phyloP scores from a whole-genome alignment of 2,888 invertebrate genomes.

The Temnothorax rugatulus region DNA sequence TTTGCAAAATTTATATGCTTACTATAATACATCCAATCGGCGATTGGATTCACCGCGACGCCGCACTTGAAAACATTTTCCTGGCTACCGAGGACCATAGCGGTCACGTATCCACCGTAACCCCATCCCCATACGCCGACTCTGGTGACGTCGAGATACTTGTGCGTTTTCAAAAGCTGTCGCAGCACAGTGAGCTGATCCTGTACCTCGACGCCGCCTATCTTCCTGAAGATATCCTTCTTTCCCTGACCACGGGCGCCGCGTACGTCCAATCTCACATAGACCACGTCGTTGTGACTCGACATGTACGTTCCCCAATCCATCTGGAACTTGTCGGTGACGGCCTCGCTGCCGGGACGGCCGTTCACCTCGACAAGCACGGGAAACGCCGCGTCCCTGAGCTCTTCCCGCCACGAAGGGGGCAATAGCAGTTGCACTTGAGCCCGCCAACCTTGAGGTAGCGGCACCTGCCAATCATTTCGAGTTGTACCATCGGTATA shows the following conservation, averaged over 20 bases:
- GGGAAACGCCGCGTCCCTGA: slow-evolving; percentile 95
- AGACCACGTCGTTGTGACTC: slow-evolving; percentile 95
- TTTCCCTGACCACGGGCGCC: slow-evolving; percentile 94
- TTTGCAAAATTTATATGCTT: not conserved
- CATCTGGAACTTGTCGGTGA: slow-evolving; percentile 94
- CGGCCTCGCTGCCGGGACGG: slow-evolving; percentile 96
- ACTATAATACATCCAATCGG: slow-evolving; percentile 99
- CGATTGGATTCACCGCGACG: slow-evolving; percentile 97
- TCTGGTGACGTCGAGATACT: slow-evolving; percentile 94
- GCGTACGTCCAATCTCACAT: slow-evolving; percentile 96
- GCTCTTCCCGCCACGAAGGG: slow-evolving; percentile 95
- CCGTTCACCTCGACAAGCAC: slow-evolving; percentile 97
- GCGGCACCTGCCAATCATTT: slow-evolving; percentile 87
- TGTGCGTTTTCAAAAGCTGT: slow-evolving; percentile 93
- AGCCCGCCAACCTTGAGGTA: slow-evolving; percentile 95
- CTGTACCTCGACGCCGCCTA: slow-evolving; percentile 96
- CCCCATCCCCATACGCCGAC: slow-evolving; percentile 99
- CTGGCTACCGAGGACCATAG: slow-evolving; percentile 95
- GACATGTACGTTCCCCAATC: slow-evolving; percentile 98
- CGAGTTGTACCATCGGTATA: not conserved
- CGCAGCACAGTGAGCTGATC: slow-evolving; percentile 96
- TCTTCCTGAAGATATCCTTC: slow-evolving; percentile 92
- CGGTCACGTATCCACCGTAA: slow-evolving; percentile 97
- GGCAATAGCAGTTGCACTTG: slow-evolving; percentile 95
- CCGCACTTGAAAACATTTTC: slow-evolving; percentile 96